phyloP scores from a whole-genome alignment of 2,888 invertebrate species.

The Melitaea athalia region DNA sequence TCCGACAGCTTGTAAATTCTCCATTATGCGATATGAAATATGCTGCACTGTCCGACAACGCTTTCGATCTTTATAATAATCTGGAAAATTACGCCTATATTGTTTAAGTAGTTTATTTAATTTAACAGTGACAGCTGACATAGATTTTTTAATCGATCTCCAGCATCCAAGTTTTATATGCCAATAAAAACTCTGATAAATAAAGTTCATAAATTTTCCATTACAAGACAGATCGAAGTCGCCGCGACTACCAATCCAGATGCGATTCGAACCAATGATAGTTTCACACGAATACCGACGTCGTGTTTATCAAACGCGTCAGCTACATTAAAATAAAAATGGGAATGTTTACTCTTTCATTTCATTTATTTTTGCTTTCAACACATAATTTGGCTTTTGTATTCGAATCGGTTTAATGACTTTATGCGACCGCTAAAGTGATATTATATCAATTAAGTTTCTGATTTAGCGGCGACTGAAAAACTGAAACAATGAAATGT shows the following conservation, averaged over 20 bases:
- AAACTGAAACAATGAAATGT: constrained; percentile 77
- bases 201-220: background rate
- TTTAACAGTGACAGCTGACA: too few species aligned
- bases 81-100: constrained; percentile 13
- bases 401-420: constrained; percentile 66
- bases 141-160: background rate
- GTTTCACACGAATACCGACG: constrained; percentile 50
- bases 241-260: background rate
- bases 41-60: constrained; percentile 47
- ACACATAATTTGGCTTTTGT: constrained; percentile 75
- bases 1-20: constrained; percentile 82
- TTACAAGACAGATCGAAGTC: background rate
- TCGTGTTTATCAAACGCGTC: constrained; percentile 50
- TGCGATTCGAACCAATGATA: constrained; percentile 19
- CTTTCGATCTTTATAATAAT: constrained; percentile 21
- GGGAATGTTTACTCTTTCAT: constrained; percentile 60
- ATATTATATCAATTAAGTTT: constrained; percentile 77
- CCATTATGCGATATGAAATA: constrained; percentile 83
- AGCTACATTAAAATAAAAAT: constrained; percentile 43
- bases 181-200: background rate
- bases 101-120: too few species aligned
- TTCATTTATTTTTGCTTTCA: constrained; percentile 73
- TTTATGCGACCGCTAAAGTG: constrained; percentile 73
- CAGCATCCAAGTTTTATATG: background rate
- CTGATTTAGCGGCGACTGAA: constrained; percentile 73